Evolutionary conservation across 35 echinoderm and acorn worm species (phyloP).

Genomic region (Acanthaster planci): DNA sequence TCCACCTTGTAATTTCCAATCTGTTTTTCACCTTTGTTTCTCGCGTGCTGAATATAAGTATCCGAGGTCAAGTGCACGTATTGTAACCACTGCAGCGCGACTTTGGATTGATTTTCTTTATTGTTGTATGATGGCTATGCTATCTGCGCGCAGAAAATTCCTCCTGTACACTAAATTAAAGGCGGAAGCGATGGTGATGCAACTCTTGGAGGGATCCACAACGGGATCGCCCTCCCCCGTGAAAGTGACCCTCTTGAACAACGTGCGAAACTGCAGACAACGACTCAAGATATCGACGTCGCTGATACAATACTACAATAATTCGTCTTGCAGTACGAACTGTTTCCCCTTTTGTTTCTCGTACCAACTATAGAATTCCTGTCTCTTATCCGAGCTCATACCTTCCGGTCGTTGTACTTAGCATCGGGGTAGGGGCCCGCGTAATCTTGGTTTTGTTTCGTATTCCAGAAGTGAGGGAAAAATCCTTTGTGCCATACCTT

Average conservation of each 20-base stretch:
- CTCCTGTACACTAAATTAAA: slow-evolving; percentile 64
- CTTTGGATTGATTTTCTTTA: slow-evolving; percentile 27
- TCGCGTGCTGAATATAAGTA: slow-evolving; percentile 56
- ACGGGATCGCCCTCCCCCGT: background rate
- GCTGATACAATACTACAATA: slow-evolving; percentile 51
- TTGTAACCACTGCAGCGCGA: slow-evolving; percentile 53
- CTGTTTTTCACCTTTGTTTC: slow-evolving; percentile 52
- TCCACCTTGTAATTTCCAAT: slow-evolving; percentile 53
- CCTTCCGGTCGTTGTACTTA: slow-evolving; percentile 52
- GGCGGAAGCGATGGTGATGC: slow-evolving; percentile 65
- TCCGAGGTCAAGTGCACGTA: slow-evolving; percentile 26
- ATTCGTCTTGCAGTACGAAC: slow-evolving; percentile 61
- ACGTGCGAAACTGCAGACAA: slow-evolving; percentile 52
- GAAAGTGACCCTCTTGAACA: slow-evolving; percentile 47
- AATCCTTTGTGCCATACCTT: slow-evolving; percentile 65
- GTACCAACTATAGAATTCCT: slow-evolving; percentile 55
- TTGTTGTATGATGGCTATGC: slow-evolving; percentile 54
- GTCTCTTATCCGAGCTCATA: slow-evolving; percentile 37
- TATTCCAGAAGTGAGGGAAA: slow-evolving; percentile 80
- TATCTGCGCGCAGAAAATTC: slow-evolving; percentile 46
- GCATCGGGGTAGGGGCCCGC: slow-evolving; percentile 33
- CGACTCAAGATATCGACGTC: slow-evolving; percentile 74
- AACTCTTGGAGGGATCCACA: slow-evolving; percentile 55
- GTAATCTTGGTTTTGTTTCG: slow-evolving; percentile 40
- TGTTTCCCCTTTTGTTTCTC: slow-evolving; percentile 19